Conservation (phyloP, 2,888 invertebrate species). For the Crepidodera aurea region DNA sequence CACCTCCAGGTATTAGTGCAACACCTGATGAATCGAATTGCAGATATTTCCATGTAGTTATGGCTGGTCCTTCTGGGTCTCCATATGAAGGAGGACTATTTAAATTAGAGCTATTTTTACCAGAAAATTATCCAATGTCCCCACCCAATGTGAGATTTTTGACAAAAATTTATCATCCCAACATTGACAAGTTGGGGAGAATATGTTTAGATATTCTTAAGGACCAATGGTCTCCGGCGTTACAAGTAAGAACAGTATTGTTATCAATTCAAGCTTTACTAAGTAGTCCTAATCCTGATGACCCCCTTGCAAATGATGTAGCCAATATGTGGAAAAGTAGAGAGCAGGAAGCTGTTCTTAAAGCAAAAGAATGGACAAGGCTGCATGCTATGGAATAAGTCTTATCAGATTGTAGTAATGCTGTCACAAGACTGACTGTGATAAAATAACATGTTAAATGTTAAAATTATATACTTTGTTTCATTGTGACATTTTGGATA, state of each 20-base stretch:
- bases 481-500: conserved; percentile 21
- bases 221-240: conserved; percentile 98
- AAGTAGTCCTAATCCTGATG: conserved; percentile 96
- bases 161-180: conserved; percentile 99
- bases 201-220: conserved; percentile 99
- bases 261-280: conserved; percentile 97
- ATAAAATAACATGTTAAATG: conserved; percentile 43
- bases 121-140: conserved; percentile 99
- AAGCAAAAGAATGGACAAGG: conserved; percentile 94
- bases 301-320: conserved; percentile 97
- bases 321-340: conserved; percentile 99
- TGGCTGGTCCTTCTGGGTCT: conserved; percentile 92
- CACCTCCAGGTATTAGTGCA: conserved; percentile 97
- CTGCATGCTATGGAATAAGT: conserved; percentile 73
- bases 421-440: conserved; percentile 48
- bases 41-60: conserved; percentile 92
- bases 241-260: conserved; percentile 98
- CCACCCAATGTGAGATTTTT: conserved; percentile 99
- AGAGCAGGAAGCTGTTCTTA: conserved; percentile 94
- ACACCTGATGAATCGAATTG: conserved; percentile 96
- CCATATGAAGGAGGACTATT: conserved; percentile 99
- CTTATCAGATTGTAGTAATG: conserved; percentile 19
- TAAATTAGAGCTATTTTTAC: conserved; percentile 97
- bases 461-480: conserved; percentile 35
- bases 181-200: conserved; percentile 98